phyloP scores from a whole-genome alignment of 2,797 vertebrate species.

The Octomys mimax region DNA sequence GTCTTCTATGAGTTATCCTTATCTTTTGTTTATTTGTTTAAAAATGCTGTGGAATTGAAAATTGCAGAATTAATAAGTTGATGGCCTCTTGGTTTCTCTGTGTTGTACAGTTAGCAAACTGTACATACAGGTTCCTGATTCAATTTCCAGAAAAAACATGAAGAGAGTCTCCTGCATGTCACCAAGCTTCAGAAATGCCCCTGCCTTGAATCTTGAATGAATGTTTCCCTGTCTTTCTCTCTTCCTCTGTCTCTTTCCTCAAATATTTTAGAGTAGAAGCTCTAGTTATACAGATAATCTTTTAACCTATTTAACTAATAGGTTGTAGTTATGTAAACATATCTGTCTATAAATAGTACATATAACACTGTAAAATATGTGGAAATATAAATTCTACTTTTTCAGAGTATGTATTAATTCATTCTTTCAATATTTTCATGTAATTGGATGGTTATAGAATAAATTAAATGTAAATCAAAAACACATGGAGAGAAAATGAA shows the following conservation, averaged over 20 bases:
- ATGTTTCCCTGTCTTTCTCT: neutral
- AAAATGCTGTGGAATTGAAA: neutral
- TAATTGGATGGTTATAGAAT: neutral
- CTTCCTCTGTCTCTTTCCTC: neutral
- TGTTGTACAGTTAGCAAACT: neutral
- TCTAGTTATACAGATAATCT: neutral
- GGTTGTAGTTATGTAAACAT: neutral
- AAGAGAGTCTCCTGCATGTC: neutral
- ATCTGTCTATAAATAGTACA: neutral
- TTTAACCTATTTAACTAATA: neutral
- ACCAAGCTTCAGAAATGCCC: neutral
- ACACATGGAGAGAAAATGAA: neutral
- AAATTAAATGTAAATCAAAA: conserved; percentile 35
- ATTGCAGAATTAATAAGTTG: neutral
- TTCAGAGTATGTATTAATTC: neutral
- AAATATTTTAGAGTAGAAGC: neutral
- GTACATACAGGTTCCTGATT: neutral
- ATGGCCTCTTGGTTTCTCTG: neutral
- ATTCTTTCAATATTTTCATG: neutral
- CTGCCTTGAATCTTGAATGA: neutral
- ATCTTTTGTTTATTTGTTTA: neutral
- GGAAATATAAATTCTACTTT: neutral
- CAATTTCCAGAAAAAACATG: neutral
- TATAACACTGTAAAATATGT: neutral
- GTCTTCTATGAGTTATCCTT: conserved; percentile 36